Percentiles rank a stretch among this genome's conserved stretches.
Conservation (phyloP, 2,797 vertebrate genomes). For the Hemitrygon akajei region DNA sequence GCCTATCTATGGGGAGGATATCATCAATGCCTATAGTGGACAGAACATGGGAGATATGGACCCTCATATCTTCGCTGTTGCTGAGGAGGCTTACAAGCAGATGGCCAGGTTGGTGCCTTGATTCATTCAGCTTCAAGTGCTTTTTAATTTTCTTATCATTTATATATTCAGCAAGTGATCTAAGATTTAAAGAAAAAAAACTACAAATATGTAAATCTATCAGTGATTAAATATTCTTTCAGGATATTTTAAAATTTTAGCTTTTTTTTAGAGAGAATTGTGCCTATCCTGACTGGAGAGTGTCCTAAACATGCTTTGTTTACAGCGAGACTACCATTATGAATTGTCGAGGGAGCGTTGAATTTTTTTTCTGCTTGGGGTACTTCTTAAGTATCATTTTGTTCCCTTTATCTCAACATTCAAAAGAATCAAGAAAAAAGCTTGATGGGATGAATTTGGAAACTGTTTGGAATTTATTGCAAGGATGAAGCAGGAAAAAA, state of each 20-base stretch:
- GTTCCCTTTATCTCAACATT: too few relatives aligned
- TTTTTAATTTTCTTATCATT: constrained; percentile 29
- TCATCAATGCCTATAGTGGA: constrained; percentile 96
- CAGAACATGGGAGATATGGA: constrained; percentile 99
- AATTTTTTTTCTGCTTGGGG: too few relatives aligned
- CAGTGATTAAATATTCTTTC: background rate
- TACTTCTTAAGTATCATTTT: too few relatives aligned
- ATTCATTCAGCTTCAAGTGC: background rate
- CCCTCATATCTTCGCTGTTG: constrained; percentile 96
- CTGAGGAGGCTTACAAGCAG: constrained; percentile 96
- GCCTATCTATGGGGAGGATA: constrained; percentile 91
- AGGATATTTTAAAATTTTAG: too few relatives aligned
- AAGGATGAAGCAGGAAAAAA: too few relatives aligned
- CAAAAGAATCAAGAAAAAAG: too few relatives aligned
- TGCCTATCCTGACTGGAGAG: background rate
- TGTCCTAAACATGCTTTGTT: too few relatives aligned
- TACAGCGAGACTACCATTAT: too few relatives aligned
- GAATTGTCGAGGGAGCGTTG: too few relatives aligned
- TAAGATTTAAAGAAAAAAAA: constrained; percentile 42
- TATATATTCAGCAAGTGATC: constrained; percentile 42
- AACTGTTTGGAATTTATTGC: too few relatives aligned
- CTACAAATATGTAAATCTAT: background rate
- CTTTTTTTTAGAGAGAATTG: background rate
- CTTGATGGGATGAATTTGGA: too few relatives aligned
- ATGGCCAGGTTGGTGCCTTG: constrained; percentile 84